Base-by-base conservation (phyloP, 2,113 vertebrate species). In the Passer domesticus region DNA sequence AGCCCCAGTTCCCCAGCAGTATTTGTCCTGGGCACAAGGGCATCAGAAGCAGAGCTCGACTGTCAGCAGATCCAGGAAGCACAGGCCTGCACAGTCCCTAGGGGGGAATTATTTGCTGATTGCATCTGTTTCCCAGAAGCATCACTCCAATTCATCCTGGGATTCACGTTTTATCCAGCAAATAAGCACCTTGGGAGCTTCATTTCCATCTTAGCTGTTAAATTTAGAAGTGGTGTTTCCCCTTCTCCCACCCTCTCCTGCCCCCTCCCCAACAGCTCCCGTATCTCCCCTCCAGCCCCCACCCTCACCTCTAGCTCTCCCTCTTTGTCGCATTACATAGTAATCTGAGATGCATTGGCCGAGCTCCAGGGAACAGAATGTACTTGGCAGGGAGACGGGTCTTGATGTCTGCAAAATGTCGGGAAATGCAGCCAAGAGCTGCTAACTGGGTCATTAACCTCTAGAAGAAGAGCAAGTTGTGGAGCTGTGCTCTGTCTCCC, bases 361-460 rank as follows among this genome's bases (percentile, higher is more conserved):
- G 90, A 93, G 96, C 98, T 98, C 98, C 98, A 98, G 97, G 97
- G 98, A 98, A 98, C 98, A 98, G 98, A 98, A 98, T 98, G 98
- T 98, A 98, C 98, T 98, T 98, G 98, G 98, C 98, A 98, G 96
- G 94, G 95, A 95, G 96, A 94, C 96, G 92, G 97, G 97, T 96
- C 97, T 98, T 97, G 97, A 98, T 98, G 98, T 98, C 98, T 98
- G 98, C 98, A 98, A 98, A 98, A 98, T 98, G 98, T 98, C 98
- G 98, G 98, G 95, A 98, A 98, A 97, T 96, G 97, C 97, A 98
- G 98, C 98, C 98, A 98, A 98, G 98, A 98, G 97, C 98, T 97
- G 98, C 98, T 98, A 98, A 98, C 98, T 98, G 98, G 98, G 98
- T 98, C 98, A 98, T 98, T 98, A 98, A 98, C 98, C 98, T 98